Base-by-base conservation (phyloP, 2,888 invertebrate species). In the Agrotis ipsilon region DNA sequence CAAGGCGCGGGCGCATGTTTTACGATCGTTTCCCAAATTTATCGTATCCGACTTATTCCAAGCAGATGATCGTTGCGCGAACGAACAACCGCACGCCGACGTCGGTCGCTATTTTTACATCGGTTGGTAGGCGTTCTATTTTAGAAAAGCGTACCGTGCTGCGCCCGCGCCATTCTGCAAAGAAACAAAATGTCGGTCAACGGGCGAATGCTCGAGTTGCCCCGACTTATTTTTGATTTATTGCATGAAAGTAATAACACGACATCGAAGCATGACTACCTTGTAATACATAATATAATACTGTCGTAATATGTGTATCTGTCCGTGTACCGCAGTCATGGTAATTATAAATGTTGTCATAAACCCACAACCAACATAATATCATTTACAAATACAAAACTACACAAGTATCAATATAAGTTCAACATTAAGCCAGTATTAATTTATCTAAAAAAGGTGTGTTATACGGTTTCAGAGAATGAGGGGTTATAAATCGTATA, bases 131-230 rank as follows among this genome's bases (percentile, higher is more conserved):
- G 91, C 89, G 90, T 90, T 94, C 95, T 96, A 96, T 96, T 95
- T 94, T 90, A 75, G 92, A 90, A 88, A 83, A 84, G 70, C 85
- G 85, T 89, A 88, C 86, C 85, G 88, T 87, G 91, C 90, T 93
- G 95, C 94, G 94, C 94, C 93, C 94, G 96, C 94, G 94, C 93
- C 92, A 89, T 87, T 90, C 83, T 87, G 87, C 89, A 89, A 90
- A 90, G 87, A 89, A 89, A 87, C 91, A 89, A 92, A 87, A 94
- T 92, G 91, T 95, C 95, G 94, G 94, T 94, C 94, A 94, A 85
- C 90, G 90, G 89, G 90, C 91, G 87, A 89, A 87, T 83, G 85
- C 81, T 82, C 83, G 88, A 87, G 87, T 89, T 90, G 88, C 84
- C 88, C 88, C 86, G 88, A 83, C 87, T 87, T 88, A 87, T 88